Percentiles rank a stretch among this genome's conserved stretches.
Conservation (phyloP, 2,797 vertebrate genomes). For the Crypturellus tataupa region DNA sequence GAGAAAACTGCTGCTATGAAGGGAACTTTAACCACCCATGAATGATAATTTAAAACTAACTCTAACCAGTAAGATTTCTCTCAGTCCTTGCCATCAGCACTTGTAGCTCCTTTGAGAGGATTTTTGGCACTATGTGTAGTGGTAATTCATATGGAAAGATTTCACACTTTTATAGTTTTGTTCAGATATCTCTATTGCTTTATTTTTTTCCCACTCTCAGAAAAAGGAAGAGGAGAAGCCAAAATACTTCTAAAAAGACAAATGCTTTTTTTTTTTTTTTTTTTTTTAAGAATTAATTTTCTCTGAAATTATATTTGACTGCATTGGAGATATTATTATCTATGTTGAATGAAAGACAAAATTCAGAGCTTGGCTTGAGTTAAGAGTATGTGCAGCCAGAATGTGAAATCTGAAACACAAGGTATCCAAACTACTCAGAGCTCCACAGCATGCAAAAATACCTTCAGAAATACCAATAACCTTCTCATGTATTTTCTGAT, state of each 20-base stretch:
- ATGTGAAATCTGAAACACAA: not conserved
- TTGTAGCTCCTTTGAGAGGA: not conserved
- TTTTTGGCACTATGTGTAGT: not conserved
- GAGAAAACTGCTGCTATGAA: not conserved
- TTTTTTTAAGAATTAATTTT: not conserved
- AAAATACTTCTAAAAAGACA: not conserved
- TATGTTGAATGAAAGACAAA: not conserved
- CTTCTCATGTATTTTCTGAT: not conserved
- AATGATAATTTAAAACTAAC: not conserved
- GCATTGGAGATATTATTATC: not conserved
- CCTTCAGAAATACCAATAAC: not conserved
- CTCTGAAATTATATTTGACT: not conserved
- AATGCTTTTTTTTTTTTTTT: not conserved
- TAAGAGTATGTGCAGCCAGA: not conserved
- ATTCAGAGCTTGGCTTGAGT: not conserved
- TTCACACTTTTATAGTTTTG: not conserved
- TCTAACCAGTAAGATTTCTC: not conserved
- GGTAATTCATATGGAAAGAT: not conserved
- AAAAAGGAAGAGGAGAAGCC: not conserved
- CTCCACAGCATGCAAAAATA: not conserved
- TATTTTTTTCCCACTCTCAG: not conserved
- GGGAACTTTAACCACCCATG: not conserved
- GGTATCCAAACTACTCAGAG: not conserved
- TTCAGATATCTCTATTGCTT: not conserved
- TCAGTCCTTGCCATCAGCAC: not conserved